Conservation (phyloP, 2,113 vertebrate species). For the Scatophagus argus region DNA sequence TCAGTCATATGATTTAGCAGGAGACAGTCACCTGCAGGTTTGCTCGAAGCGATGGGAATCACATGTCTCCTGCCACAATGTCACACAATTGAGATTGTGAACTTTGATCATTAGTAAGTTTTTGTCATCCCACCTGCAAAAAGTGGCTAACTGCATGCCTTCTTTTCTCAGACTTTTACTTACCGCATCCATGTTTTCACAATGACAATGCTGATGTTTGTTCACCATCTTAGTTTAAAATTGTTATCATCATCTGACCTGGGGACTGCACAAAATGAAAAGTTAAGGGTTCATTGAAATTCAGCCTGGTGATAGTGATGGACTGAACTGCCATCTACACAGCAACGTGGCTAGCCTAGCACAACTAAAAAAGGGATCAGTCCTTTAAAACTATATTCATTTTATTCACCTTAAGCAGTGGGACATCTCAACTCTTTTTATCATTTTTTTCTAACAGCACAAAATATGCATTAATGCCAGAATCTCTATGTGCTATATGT, state of each 20-base stretch:
- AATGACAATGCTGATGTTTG: background rate
- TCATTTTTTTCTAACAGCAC: background rate
- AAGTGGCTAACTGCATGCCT: background rate
- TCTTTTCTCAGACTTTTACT: background rate
- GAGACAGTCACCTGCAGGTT: slow-evolving; percentile 64
- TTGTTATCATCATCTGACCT: background rate
- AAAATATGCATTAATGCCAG: background rate
- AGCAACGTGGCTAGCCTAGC: too few species aligned
- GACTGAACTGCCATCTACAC: background rate
- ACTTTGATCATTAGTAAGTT: slow-evolving; percentile 2
- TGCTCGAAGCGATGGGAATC: slow-evolving; percentile 49
- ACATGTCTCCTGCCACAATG: slow-evolving; percentile 47
- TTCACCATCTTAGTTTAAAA: background rate
- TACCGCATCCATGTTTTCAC: too few species aligned
- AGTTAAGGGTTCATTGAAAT: background rate
- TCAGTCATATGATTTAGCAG: slow-evolving; percentile 59
- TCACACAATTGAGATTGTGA: slow-evolving; percentile 29
- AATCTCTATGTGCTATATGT: background rate
- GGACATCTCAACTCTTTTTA: background rate
- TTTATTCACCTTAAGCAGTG: background rate
- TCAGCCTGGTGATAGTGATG: background rate
- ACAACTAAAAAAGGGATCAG: background rate
- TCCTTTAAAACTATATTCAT: background rate
- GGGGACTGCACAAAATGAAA: background rate
- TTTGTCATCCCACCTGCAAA: slow-evolving; percentile 2